Percentiles rank a stretch among this genome's conserved stretches.
Conservation (phyloP, 2,113 vertebrate species). For the Peromyscus leucopus region DNA sequence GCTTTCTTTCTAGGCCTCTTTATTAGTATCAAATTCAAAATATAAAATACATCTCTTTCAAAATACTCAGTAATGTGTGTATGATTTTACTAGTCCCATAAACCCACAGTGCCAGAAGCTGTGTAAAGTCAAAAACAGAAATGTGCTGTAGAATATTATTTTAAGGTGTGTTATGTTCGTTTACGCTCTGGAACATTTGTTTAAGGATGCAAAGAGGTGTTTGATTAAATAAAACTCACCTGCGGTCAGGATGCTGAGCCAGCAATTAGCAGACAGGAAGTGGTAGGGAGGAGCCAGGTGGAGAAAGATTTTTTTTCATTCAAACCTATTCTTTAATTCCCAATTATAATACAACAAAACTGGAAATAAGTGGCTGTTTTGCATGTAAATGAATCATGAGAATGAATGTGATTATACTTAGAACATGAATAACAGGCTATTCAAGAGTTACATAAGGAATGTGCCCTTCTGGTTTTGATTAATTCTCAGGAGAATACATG, state of each 20-base stretch:
- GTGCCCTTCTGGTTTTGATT: not conserved
- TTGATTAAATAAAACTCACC: too few relatives aligned
- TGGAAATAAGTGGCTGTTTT: not conserved
- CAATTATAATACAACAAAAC: not conserved
- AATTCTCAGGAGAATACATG: not conserved
- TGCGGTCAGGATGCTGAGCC: too few relatives aligned
- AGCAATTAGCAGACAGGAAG: too few relatives aligned
- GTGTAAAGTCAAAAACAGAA: not conserved
- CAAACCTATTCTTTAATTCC: not conserved
- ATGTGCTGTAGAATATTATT: too few relatives aligned
- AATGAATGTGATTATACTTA: not conserved
- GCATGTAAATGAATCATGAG: not conserved
- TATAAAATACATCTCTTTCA: not conserved
- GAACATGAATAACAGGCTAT: not conserved
- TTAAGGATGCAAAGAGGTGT: too few relatives aligned
- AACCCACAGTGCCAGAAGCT: not conserved
- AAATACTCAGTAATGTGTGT: not conserved
- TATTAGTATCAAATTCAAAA: not conserved
- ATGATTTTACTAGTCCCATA: not conserved
- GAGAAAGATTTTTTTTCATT: not conserved
- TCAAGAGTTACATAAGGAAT: not conserved
- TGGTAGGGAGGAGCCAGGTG: too few relatives aligned
- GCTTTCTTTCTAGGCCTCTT: not conserved
- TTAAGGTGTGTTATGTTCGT: too few relatives aligned
- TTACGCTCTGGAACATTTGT: too few relatives aligned